Base-by-base conservation (phyloP, 1,140 invertebrate genomes). In the Lepeophtheirus salmonis region DNA sequence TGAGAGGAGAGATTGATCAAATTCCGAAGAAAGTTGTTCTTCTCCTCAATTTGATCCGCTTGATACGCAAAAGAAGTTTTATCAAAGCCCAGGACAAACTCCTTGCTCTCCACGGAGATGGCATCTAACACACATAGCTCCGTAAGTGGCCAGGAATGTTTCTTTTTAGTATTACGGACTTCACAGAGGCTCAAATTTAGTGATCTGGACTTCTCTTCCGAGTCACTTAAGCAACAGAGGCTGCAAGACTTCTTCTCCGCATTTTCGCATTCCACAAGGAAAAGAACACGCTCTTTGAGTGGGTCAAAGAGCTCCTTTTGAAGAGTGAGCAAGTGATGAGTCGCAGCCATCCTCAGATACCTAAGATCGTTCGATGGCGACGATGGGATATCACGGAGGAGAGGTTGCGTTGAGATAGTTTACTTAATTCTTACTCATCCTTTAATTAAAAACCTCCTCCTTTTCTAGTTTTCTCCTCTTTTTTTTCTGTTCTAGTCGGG, bases 141-240 rank as follows among this genome's bases (percentile, higher is more conserved):
- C 26, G 22, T 25, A 14, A 57, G 17, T 14, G 55, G 26, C 55
- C 55, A 57, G 26, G 55, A 26, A 2, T 17, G 22, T 23, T 57
- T 57, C 55, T 57, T 57, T 18, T 57, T 57, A n/a, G 55, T 10
- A n/a, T 41, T 6, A 41, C 30, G 30, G 30, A 41, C 30, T n/a
- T 41, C 30, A 41, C 30, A 41, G 30, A 41, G 30, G 30, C 30
- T 41, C 30, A 41, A n/a, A n/a, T 41, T 41, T 41, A 41, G 30
- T 10, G 30, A 41, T 10, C 30, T n/a, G 30, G 30, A 41, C 30
- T 41, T 41, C n/a, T 41, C 30, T n/a, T 6, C n/a, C 30, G 30
- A 41, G 30, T 41, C 30, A 41, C 30, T 41, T 6, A 41, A n/a
- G n/a, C 30, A 41, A 41, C 30, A 41, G 30, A 41, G 30, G 30